Conservation (phyloP, 2,113 vertebrate genomes). For the Labeo catla region DNA sequence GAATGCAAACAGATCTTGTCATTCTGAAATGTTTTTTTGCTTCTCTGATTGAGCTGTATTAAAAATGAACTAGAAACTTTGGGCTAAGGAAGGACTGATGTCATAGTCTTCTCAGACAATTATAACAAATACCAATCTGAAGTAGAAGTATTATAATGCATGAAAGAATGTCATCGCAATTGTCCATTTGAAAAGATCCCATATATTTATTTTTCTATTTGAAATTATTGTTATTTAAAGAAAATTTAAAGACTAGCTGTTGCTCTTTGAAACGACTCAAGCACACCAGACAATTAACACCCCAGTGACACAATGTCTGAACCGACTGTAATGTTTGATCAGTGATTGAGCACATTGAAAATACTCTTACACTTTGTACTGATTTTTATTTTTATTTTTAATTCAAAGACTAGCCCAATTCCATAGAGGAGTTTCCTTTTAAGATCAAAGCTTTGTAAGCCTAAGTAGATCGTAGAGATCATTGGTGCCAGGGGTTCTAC, state of each 20-base stretch:
- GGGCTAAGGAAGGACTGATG: too few relatives aligned
- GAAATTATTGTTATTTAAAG: neutral
- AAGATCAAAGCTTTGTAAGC: neutral
- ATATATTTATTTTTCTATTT: neutral
- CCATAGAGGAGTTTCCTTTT: neutral
- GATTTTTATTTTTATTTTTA: too few relatives aligned
- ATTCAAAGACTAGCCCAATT: neutral
- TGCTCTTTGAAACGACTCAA: neutral
- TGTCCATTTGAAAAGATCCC: neutral
- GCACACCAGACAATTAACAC: neutral
- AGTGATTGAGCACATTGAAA: neutral
- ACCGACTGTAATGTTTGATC: neutral
- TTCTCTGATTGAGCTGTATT: neutral
- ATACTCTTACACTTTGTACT: neutral
- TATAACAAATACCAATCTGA: too few relatives aligned
- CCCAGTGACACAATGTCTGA: neutral
- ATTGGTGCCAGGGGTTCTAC: neutral
- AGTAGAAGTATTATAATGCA: neutral
- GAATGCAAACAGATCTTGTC: slow-evolving; percentile 4
- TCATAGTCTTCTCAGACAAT: too few relatives aligned
- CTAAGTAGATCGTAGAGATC: neutral
- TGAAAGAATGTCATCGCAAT: neutral
- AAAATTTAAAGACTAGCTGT: neutral
- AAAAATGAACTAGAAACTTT: neutral
- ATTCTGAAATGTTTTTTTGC: neutral